Evolutionary conservation across 2,797 vertebrate genomes (phyloP), one percentile per base, ranked within the genome.

Genomic region (Sitta carolinensis): DNA sequence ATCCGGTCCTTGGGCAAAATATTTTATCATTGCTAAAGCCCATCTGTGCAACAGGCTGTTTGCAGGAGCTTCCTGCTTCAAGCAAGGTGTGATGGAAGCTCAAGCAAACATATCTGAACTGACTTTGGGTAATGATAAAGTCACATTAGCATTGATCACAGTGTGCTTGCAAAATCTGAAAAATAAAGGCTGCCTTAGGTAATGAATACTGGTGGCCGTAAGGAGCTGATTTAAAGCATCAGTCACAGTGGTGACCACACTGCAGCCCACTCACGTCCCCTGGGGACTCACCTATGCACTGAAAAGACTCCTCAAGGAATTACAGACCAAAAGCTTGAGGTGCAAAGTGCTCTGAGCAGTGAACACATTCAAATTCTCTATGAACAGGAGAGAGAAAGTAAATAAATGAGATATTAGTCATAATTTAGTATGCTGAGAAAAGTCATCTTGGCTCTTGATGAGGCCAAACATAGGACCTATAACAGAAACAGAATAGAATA

Each of bases 171-270:
- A 79, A 62, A 73, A 81, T 58, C 15, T 78, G 27, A 16, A 63
- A 42, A n/a, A 22, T 22, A 48, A 52, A 29, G 7, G 10, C 58
- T 58, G 18, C 0, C 0, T 57, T 38, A 59, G 26, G 22, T 58
- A 58, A 27, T 50, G 38, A 63, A n/a, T 18, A 52, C 34, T 68
- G 23, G 13, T 84, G 66, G 86, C 42, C 84, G 6, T 30, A 48
- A 10, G 45, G 7, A 36, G 55, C 63, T 69, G 36, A 55, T 80
- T 27, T 51, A 79, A 83, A 89, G 61, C 22, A 47, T 14, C n/a
- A 42, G 50, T 45, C 55, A 19, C 6, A 1, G 30, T 13, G 18
- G 3, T 10, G 13, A 14, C 45, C 30, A 13, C 34, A 52, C 16
- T 40, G 25, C 50, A 57, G 34, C 26, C 43, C 29, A 10, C 38